Evolutionary conservation across 2,797 vertebrate species (phyloP), one percentile per base, ranked within the genome.

Genomic region (Brachyalestes nurse): DNA sequence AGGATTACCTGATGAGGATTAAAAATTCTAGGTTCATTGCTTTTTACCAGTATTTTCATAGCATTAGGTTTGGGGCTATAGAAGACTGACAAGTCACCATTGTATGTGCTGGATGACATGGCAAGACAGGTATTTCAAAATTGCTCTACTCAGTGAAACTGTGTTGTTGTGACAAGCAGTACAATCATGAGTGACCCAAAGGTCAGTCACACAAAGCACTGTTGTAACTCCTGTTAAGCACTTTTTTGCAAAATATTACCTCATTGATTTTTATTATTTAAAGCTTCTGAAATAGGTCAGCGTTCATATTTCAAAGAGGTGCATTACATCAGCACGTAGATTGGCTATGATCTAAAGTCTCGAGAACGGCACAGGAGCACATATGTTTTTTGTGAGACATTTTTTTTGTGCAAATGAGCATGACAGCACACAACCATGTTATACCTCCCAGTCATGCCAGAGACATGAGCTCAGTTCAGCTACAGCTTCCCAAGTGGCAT

Each of bases 171-270:
- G 40, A 80, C 47, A 7, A 23, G 72, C 28, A n/a, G 13, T 51
- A 4, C n/a, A n/a, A 12, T 40, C 13, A 55, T 47, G 16, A 73
- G 64, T 74, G 40, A 69, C 65, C 69, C 64, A 81, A 67, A 82
- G 66, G 19, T 17, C 21, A 25, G 62, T 45, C 61, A 78, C 67
- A 75, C n/a, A 80, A 67, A 62, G 70, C 78, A 77, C 79, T 81
- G 72, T 57, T 66, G 7, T 21, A 72, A 51, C 60, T 61, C 74
- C 14, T 72, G 80, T 77, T 77, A 65, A 83, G 86, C 87, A 84
- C 70, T 67, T 86, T 83, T 49, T 58, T 80, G 80, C 71, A 80
- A 86, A 72, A 65, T 80, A 58, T 87, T 45, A 88, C 62, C 75
- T 88, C 79, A 88, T 72, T 61, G 76, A 75, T 34, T 73, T 74